These are phyloP conservation scores for Lepidurus arcticus DNA, from an alignment of 1,140 invertebrate genomes.

Conservation along the genomic window DNA sequence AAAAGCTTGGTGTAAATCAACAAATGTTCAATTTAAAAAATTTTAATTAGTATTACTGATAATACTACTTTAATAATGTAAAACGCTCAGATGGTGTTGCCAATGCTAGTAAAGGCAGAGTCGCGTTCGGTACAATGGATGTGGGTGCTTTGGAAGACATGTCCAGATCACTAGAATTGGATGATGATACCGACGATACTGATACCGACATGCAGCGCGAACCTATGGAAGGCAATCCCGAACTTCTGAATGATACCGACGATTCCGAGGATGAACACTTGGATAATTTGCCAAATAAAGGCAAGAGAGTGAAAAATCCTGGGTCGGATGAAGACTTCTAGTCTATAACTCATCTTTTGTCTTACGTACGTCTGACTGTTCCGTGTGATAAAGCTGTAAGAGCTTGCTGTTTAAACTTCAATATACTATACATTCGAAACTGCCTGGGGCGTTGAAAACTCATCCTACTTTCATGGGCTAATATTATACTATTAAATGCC, in stretches of 20 bases:
- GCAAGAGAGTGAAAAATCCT: not conserved
- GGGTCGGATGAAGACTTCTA: not conserved
- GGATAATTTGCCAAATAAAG: constrained; percentile 33
- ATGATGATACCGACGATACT: not conserved
- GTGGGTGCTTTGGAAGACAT: not conserved
- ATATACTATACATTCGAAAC: too few species aligned
- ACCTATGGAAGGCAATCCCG: not conserved
- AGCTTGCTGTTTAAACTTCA: not conserved
- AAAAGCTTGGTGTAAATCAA: not conserved
- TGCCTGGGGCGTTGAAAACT: too few species aligned
- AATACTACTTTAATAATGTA: not conserved
- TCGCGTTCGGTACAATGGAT: not conserved
- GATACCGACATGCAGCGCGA: not conserved
- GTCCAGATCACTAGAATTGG: not conserved
- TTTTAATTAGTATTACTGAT: not conserved
- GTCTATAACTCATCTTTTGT: not conserved
- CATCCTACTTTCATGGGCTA: too few species aligned
- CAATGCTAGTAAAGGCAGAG: not conserved
- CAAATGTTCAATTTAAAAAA: not conserved
- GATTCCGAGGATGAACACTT: constrained; percentile 9
- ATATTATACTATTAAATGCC: too few species aligned
- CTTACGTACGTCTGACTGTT: not conserved
- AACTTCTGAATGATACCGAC: not conserved
- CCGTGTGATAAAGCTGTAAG: not conserved
- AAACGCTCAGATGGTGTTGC: not conserved